Evolutionary conservation across 2,797 vertebrate species (phyloP), one percentile per base, ranked within the genome.

Genomic region (Sebastes taczanowskii): DNA sequence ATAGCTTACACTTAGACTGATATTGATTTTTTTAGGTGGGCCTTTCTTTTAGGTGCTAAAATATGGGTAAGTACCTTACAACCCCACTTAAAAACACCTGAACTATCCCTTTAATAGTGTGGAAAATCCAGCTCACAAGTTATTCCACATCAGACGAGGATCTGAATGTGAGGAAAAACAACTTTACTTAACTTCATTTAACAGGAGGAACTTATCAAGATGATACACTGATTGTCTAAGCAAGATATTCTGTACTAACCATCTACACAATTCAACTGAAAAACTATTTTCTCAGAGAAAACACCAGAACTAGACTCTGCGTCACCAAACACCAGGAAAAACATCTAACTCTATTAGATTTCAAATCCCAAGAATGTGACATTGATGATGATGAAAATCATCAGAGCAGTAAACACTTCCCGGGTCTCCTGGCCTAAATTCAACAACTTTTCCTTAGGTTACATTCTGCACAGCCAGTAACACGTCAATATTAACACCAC

Each of bases 121-220:
- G 63, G 52, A 62, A 80, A 81, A 84, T 66, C 34, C 65, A 55
- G 29, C 61, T 69, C 56, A 14, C 23, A 52, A 11, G 62, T 74
- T 59, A 34, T 7, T 30, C 78, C 71, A 73, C 55, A 63, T 85
- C 46, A 60, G 58, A 69, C 14, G 42, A 66, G 30, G 25, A 18
- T 70, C 23, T 76, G n/a, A 25, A 67, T 73, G 23, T 30, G 34
- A 84, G 49, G 23, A 68, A 65, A 59, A 62, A 53, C 56, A 65
- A 59, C 56, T 46, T 71, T 16, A 80, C 32, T 10, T 69, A 55
- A 70, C 27, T 10, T 69, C 49, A 74, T 85, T 60, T 49, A 80
- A 68, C 62, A 75, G 62, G 55, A 32, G 55, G 10, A 73, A 63
- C 53, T 25, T 9, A 64, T 58, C 29, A 68, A 61, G 16, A 32